These are phyloP conservation scores for Morinoia aosen DNA, from an alignment of 2,888 invertebrate genomes.

Conservation along the genomic window DNA sequence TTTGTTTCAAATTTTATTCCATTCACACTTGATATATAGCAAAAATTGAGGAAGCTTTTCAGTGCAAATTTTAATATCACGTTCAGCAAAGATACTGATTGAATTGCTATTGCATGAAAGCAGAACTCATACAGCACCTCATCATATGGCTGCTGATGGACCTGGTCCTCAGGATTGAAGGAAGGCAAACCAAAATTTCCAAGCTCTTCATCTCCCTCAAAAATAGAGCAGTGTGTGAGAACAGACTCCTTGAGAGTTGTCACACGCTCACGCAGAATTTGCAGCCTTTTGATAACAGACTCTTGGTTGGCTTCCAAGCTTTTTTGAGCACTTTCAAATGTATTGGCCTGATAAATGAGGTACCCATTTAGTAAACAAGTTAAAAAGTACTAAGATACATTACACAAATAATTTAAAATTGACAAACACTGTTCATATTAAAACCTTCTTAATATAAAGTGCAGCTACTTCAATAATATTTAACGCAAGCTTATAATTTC, in stretches of 20 bases:
- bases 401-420: background rate
- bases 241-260: background rate
- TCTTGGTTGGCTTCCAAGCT: background rate
- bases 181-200: background rate
- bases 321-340: background rate
- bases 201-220: conserved; percentile 15
- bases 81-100: background rate
- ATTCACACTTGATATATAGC: background rate
- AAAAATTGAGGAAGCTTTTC: background rate
- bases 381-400: background rate
- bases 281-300: background rate
- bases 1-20: background rate
- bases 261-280: conserved; percentile 2
- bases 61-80: background rate
- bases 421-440: background rate
- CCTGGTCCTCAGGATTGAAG: background rate
- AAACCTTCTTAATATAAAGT: too few species aligned
- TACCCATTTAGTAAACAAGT: background rate
- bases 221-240: background rate
- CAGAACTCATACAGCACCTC: background rate
- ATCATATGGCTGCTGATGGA: background rate
- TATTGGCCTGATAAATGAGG: background rate
- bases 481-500: too few species aligned
- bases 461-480: too few species aligned
- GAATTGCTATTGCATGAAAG: background rate